Percentiles rank a stretch among this genome's conserved stretches.
Conservation (phyloP, 23 tunicate species). For the Halocynthia roretzi region DNA sequence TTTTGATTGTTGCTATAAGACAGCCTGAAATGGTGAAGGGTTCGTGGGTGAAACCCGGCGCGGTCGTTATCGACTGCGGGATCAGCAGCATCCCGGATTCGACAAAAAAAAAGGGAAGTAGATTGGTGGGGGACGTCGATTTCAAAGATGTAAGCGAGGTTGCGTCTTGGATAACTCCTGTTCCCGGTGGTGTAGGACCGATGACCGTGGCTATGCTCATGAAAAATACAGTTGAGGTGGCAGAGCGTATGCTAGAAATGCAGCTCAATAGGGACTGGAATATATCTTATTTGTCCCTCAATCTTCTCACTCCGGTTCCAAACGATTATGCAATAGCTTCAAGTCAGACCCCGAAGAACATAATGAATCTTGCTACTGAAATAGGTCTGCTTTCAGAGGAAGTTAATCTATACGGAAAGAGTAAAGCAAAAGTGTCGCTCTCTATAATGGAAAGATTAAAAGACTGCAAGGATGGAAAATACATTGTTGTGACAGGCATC, state of each 20-base stretch:
- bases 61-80: slow-evolving; percentile 96
- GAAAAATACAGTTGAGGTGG: slow-evolving; percentile 88
- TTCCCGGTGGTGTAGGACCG: slow-evolving; percentile 99
- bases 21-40: slow-evolving; percentile 83
- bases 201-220: slow-evolving; percentile 99
- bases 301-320: slow-evolving; percentile 76
- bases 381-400: slow-evolving; percentile 71
- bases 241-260: slow-evolving; percentile 36
- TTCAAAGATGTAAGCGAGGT: slow-evolving; percentile 42
- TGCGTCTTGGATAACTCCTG: slow-evolving; percentile 94
- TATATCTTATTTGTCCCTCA: slow-evolving; percentile 56
- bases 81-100: slow-evolving; percentile 86
- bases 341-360: slow-evolving; percentile 82
- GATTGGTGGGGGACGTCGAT: slow-evolving; percentile 91
- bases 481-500: slow-evolving; percentile 94
- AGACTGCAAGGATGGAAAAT: slow-evolving; percentile 69
- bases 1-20: slow-evolving; percentile 88
- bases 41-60: slow-evolving; percentile 92
- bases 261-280: slow-evolving; percentile 41
- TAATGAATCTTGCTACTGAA: slow-evolving; percentile 62
- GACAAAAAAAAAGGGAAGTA: slow-evolving; percentile 73
- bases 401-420: slow-evolving; percentile 85
- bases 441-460: slow-evolving; percentile 61
- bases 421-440: slow-evolving; percentile 94
- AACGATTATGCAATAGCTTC: slow-evolving; percentile 89